Percentiles rank a stretch among this genome's conserved stretches.
These are phyloP conservation scores for Oxyteleia sp. DNA, from an alignment of 2,888 invertebrate species.

Conservation along the genomic window DNA sequence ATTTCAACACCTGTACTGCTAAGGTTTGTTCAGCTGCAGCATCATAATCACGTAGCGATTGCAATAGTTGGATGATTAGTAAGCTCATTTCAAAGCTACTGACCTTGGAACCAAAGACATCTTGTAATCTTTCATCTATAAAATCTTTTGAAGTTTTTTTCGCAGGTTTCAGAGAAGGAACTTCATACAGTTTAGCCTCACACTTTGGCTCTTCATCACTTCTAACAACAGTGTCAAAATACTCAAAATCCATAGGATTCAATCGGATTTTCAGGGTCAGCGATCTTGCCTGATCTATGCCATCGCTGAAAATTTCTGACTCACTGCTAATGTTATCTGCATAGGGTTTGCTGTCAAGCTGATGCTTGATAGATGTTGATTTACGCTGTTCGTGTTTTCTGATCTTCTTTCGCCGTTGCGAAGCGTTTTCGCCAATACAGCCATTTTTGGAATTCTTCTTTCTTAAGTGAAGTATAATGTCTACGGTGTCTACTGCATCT, in stretches of 20 bases:
- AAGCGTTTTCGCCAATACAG: conserved; percentile 53
- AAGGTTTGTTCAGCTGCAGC: conserved; percentile 89
- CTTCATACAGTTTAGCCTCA: conserved; percentile 87
- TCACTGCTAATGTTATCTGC: conserved; percentile 81
- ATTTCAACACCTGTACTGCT: conserved; percentile 90
- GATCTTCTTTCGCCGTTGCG: conserved; percentile 32
- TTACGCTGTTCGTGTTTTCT: conserved; percentile 57
- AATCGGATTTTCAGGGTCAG: conserved; percentile 89
- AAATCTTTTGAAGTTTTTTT: conserved; percentile 88
- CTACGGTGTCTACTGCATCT: conserved; percentile 83
- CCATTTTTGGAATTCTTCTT: conserved; percentile 75
- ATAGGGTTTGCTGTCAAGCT: conserved; percentile 64
- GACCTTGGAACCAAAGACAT: conserved; percentile 88
- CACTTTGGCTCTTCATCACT: conserved; percentile 88
- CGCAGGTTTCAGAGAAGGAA: conserved; percentile 83
- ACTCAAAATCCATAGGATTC: conserved; percentile 90
- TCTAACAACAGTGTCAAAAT: conserved; percentile 89
- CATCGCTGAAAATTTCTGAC: conserved; percentile 85
- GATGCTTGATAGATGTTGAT: conserved; percentile 20
- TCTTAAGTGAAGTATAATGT: conserved; percentile 81
- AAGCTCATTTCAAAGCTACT: conserved; percentile 89
- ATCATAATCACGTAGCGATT: conserved; percentile 89
- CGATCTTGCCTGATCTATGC: conserved; percentile 89
- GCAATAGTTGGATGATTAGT: conserved; percentile 89
- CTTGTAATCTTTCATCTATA: conserved; percentile 88